Percentiles rank a stretch among this genome's conserved stretches.
phyloP scores from a whole-genome alignment of 2,113 vertebrate genomes.

The Paraplagusia blochii region DNA sequence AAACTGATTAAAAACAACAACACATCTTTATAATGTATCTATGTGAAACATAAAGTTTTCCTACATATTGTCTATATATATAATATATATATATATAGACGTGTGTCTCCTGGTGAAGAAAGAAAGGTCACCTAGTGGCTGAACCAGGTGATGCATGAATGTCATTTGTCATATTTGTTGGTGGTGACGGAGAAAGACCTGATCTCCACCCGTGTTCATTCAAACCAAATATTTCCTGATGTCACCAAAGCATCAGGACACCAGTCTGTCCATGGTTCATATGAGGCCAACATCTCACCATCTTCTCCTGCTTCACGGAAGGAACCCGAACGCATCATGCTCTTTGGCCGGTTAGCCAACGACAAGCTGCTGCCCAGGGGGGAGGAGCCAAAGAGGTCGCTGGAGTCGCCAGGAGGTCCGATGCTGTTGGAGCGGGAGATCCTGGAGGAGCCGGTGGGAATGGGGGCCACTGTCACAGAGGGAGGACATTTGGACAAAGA shows the following conservation, averaged over 20 bases:
- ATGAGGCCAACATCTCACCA: constrained; percentile 72
- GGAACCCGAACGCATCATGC: constrained; percentile 93
- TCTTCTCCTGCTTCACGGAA: constrained; percentile 94
- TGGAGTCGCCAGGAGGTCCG: constrained; percentile 86
- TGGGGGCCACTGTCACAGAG: constrained; percentile 84
- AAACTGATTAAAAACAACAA: no score
- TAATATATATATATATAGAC: no score
- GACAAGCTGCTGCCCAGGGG: constrained; percentile 93
- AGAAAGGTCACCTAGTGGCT: no score
- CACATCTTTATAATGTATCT: no score
- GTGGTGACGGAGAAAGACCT: background rate
- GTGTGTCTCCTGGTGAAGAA: no score
- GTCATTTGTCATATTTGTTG: no score
- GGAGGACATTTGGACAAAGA: constrained; percentile 7
- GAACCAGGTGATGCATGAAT: no score
- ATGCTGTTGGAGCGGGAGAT: constrained; percentile 98
- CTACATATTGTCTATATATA: no score
- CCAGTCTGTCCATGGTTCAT: constrained; percentile 25
- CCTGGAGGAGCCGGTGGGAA: constrained; percentile 80
- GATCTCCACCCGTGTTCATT: background rate
- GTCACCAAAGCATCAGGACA: constrained; percentile 2
- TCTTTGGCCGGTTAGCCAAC: constrained; percentile 93
- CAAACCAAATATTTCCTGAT: constrained; percentile 14
- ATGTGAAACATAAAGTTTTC: no score
- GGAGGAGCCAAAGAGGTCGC: constrained; percentile 89